Percentiles rank a stretch among this genome's conserved stretches.
Evolutionary conservation across 2,113 vertebrate species (phyloP).

Genomic region (Syrrhaptes paradoxus): DNA sequence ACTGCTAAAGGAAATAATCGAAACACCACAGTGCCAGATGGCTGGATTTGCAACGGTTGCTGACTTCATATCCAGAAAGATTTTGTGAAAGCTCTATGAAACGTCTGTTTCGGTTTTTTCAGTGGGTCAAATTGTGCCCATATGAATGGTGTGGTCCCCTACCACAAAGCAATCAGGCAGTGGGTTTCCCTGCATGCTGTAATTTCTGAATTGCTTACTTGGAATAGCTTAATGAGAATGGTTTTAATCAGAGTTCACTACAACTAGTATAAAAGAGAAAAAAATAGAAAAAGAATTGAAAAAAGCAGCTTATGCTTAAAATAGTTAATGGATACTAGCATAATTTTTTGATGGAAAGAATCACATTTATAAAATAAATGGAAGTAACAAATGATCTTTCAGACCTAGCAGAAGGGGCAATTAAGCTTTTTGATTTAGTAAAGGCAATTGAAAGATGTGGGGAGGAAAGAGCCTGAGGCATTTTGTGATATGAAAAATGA

Average conservation of each 20-base stretch:
- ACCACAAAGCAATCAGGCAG: neutral
- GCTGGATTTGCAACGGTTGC: neutral
- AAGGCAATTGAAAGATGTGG: neutral
- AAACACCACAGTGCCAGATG: neutral
- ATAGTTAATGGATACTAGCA: neutral
- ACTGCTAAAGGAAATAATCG: neutral
- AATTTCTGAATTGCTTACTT: neutral
- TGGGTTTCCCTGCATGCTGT: neutral
- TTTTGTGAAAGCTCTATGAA: neutral
- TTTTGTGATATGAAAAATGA: neutral
- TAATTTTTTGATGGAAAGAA: neutral
- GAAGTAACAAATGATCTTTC: neutral
- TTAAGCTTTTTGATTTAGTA: neutral
- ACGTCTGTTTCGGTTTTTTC: neutral
- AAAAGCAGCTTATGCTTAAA: neutral
- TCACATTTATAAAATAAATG: neutral
- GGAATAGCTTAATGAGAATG: neutral
- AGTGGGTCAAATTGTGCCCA: neutral
- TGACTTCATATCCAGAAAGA: neutral
- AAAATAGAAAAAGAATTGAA: neutral
- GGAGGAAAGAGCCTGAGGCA: neutral
- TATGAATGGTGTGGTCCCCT: neutral
- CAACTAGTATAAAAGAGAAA: neutral
- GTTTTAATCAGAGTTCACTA: neutral
- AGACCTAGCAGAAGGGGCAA: neutral